A percentile compares a stretch with the other conserved stretches of the same genome.
Conservation (phyloP, 2,797 vertebrate genomes). For the Oreonectes daqikongensis region DNA sequence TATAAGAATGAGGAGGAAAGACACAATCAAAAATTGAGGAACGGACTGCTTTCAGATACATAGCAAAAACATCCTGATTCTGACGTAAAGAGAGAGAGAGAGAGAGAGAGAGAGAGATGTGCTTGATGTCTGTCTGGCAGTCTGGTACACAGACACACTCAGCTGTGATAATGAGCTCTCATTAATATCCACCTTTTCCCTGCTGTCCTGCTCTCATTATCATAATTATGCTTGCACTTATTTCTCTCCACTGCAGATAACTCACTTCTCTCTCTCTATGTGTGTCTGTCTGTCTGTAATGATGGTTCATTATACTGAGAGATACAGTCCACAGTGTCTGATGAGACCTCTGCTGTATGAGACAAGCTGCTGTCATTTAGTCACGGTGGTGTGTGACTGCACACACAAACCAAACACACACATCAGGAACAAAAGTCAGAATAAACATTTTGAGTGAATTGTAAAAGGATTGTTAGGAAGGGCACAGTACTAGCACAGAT, state of each 20-base stretch:
- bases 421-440: not conserved
- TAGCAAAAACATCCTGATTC: constrained; percentile 16
- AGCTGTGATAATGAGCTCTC: constrained; percentile 60
- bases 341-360: constrained; percentile 15
- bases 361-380: constrained; percentile 46
- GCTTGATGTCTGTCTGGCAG: constrained; percentile 49
- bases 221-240: constrained; percentile 51
- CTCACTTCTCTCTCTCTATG: not conserved
- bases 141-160: constrained; percentile 28
- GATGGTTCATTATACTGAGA: constrained; percentile 8
- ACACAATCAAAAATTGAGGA: constrained; percentile 1
- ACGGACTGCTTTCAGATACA: not conserved
- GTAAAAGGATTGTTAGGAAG: too few species aligned
- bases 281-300: too few species aligned
- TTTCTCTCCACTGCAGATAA: constrained; percentile 29
- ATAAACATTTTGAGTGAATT: too few species aligned
- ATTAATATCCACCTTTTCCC: constrained; percentile 54
- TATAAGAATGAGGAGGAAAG: not conserved
- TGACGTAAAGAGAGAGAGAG: constrained; percentile 3
- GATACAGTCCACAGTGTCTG: constrained; percentile 22
- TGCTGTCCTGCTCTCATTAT: constrained; percentile 49
- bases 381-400: constrained; percentile 8
- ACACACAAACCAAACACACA: not conserved
- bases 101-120: constrained; percentile 19
- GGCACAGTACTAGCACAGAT: too few species aligned